Evolutionary conservation across 2,113 vertebrate species (phyloP).

Genomic region (Ochotona curzoniae): DNA sequence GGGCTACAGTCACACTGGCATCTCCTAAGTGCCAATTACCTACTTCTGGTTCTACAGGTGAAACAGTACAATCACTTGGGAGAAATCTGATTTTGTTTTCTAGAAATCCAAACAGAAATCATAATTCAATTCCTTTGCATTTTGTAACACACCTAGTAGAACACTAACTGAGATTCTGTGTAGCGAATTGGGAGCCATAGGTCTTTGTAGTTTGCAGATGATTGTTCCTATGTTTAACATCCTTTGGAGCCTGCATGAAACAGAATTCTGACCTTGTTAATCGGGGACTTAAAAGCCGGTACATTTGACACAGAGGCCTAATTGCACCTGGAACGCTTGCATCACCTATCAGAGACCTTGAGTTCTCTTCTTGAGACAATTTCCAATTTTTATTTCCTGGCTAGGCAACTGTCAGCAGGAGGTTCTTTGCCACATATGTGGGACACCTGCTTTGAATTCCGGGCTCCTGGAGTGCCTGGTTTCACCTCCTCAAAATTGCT

Average conservation of each 20-base stretch:
- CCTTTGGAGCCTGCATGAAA: background rate
- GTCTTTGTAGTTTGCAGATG: constrained; percentile 9
- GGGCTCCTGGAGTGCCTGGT: no score
- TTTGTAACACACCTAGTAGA: background rate
- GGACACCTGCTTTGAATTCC: no score
- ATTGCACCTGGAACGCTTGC: no score
- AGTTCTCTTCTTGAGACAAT: no score
- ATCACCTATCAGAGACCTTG: no score
- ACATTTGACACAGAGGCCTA: no score
- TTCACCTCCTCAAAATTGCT: no score
- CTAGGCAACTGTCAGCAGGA: no score
- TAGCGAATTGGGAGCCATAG: background rate
- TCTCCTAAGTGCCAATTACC: background rate
- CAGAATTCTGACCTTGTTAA: background rate
- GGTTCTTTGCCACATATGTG: no score
- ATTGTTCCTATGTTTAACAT: background rate
- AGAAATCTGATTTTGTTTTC: background rate
- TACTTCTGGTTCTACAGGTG: background rate
- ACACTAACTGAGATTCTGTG: background rate
- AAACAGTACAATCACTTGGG: no score
- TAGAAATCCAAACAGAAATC: background rate
- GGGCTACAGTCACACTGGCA: background rate
- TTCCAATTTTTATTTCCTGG: no score
- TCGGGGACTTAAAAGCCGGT: background rate
- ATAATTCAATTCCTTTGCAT: background rate